Conservation (phyloP, 2,888 invertebrate genomes). For the Melitaea athalia region DNA sequence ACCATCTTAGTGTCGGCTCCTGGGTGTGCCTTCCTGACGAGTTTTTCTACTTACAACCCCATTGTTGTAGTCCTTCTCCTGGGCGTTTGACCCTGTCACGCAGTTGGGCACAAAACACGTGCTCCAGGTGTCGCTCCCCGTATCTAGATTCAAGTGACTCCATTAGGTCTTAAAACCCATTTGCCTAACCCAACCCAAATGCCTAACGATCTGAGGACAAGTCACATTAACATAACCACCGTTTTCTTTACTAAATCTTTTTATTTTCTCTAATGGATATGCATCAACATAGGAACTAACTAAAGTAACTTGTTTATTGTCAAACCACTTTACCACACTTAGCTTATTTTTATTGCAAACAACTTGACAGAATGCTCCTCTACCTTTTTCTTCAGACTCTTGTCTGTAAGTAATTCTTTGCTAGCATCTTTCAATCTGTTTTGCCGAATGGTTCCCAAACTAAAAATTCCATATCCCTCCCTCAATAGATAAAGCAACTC, state of each 20-base stretch:
- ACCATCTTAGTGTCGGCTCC: too few relatives aligned
- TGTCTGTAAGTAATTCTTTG: constrained; percentile 13
- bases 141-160: too few relatives aligned
- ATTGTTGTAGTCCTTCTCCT: too few relatives aligned
- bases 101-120: too few relatives aligned
- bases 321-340: constrained; percentile 36
- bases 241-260: constrained; percentile 36
- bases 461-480: constrained; percentile 25
- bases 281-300: constrained; percentile 39
- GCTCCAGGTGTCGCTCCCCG: too few relatives aligned
- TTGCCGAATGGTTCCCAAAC: constrained; percentile 26
- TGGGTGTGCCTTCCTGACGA: too few relatives aligned
- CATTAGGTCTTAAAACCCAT: too few relatives aligned
- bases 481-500: constrained; percentile 17
- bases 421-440: constrained; percentile 17
- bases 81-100: too few relatives aligned
- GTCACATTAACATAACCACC: constrained; percentile 31
- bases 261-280: constrained; percentile 35
- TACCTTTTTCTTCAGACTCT: constrained; percentile 25
- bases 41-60: too few relatives aligned
- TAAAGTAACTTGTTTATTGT: constrained; percentile 41
- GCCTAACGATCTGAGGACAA: constrained; percentile 41
- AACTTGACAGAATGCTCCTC: constrained; percentile 21
- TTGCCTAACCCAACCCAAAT: too few relatives aligned
- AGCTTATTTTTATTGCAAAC: constrained; percentile 21